Percentiles rank a stretch among this genome's conserved stretches.
Evolutionary conservation across 2,113 vertebrate genomes (phyloP).

Genomic region (Tetrao urogallus): DNA sequence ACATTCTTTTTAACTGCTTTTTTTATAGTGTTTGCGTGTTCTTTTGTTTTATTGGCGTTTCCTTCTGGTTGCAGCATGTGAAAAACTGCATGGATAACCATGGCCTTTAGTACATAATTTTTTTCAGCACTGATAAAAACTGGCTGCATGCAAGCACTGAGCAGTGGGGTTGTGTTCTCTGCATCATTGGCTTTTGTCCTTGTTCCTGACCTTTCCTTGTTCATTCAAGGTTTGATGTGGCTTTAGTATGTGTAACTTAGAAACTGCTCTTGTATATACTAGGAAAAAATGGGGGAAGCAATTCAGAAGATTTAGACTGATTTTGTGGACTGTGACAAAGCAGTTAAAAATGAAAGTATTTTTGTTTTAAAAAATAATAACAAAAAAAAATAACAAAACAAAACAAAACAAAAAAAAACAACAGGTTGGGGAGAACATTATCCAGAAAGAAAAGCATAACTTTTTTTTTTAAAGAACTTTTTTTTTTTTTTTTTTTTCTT

Average conservation of each 20-base stretch:
- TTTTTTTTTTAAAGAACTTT: background rate
- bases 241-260: background rate
- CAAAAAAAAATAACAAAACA: background rate
- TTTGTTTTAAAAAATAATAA: background rate
- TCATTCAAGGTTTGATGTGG: conserved; percentile 3
- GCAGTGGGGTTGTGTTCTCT: background rate
- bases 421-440: background rate
- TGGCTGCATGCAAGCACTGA: background rate
- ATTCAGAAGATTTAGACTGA: background rate
- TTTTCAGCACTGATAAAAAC: conserved; percentile 4
- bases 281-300: background rate
- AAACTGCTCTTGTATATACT: background rate
- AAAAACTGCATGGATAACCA: background rate
- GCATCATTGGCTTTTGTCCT: conserved; percentile 28
- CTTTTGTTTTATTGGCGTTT: background rate
- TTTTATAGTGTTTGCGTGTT: background rate
- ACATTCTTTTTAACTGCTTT: background rate
- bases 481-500: fast-evolving
- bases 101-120: background rate
- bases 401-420: background rate
- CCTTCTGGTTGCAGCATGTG: background rate
- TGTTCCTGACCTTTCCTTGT: conserved; percentile 27
- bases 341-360: background rate
- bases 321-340: background rate
- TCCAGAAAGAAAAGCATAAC: background rate